Evolutionary conservation across 2,888 invertebrate species (phyloP).

Genomic region (Carpatolechia fugitivella): DNA sequence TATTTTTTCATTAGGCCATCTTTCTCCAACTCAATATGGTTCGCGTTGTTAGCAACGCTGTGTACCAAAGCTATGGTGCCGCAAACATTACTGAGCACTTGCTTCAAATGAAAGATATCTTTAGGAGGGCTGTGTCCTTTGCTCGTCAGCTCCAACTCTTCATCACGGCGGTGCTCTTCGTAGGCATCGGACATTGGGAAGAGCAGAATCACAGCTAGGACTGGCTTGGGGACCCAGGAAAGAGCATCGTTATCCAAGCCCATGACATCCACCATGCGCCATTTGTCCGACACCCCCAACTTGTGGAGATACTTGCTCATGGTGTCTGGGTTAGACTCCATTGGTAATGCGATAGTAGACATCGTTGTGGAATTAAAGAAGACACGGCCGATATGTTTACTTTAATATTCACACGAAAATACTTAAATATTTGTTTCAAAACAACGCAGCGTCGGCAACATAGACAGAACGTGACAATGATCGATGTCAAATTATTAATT

Average conservation of each 20-base stretch:
- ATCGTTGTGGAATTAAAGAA: not conserved
- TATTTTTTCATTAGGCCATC: slow-evolving; percentile 87
- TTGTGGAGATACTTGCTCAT: slow-evolving; percentile 85
- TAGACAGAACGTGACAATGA: not conserved
- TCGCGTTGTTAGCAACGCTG: slow-evolving; percentile 93
- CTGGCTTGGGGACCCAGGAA: slow-evolving; percentile 90
- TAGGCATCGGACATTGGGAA: slow-evolving; percentile 91
- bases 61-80: slow-evolving; percentile 97
- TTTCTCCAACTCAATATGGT: slow-evolving; percentile 81
- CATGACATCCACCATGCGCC: slow-evolving; percentile 94
- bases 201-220: slow-evolving; percentile 90
- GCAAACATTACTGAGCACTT: slow-evolving; percentile 95
- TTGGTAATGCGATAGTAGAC: slow-evolving; percentile 42
- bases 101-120: slow-evolving; percentile 91
- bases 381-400: not conserved
- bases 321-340: slow-evolving; percentile 81
- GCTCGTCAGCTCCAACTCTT: slow-evolving; percentile 80
- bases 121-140: slow-evolving; percentile 78
- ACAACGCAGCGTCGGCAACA: not conserved
- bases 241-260: slow-evolving; percentile 92
- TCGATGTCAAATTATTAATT: not conserved
- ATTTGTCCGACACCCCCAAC: slow-evolving; percentile 89
- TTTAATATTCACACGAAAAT: not conserved
- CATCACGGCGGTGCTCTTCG: slow-evolving; percentile 81
- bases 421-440: not conserved